Evolutionary conservation across 2,797 vertebrate species (phyloP), one percentile per base, ranked within the genome.

Genomic region (Spheniscus humboldti): DNA sequence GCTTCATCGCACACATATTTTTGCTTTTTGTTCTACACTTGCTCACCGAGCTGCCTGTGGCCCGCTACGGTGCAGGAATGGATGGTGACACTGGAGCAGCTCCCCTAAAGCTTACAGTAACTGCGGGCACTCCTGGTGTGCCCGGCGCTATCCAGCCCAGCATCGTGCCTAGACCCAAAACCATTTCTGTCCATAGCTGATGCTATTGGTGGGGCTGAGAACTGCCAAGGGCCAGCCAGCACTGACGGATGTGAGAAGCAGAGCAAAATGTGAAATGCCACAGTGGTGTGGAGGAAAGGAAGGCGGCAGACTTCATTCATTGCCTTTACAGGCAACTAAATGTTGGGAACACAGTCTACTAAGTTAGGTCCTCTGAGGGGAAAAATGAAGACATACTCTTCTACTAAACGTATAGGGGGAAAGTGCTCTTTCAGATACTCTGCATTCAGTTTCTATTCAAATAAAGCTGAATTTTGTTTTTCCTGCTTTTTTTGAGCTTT

Each of bases 271-370:
- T 39, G 35, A 73, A 68, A 69, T 39, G 23, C 33, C 12, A 5
- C 16, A 47, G 4, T 13, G 17, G 8, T 39, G 18, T 33, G 37
- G 39, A 82, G 71, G 59, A 89, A 41, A 76, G 25, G 31, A 57
- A 84, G n/a, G 18, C 0, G 0, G 23, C 28, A 80, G 33, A 55
- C 9, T 16, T 84, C 18, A 30, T 47, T 53, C 11, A 18, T 8
- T 86, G 71, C 11, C 30, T 64, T 41, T 20, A 7, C 55, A 76
- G 55, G 28, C 37, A 83, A 14, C 55, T 24, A 23, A 9, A 14
- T 63, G 2, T 8, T 52, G 55, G 24, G 30, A 92, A 13, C 11
- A 18, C 7, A 19, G 50, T 64, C 69, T 16, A 1, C 24, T 11
- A 20, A 75, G 11, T 28, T 18, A n/a, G 35, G 28, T 50, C 15